A percentile compares a stretch with the other conserved stretches of the same genome.
Conservation (phyloP, 2,113 vertebrate species). For the Odobenus rosmarus region DNA sequence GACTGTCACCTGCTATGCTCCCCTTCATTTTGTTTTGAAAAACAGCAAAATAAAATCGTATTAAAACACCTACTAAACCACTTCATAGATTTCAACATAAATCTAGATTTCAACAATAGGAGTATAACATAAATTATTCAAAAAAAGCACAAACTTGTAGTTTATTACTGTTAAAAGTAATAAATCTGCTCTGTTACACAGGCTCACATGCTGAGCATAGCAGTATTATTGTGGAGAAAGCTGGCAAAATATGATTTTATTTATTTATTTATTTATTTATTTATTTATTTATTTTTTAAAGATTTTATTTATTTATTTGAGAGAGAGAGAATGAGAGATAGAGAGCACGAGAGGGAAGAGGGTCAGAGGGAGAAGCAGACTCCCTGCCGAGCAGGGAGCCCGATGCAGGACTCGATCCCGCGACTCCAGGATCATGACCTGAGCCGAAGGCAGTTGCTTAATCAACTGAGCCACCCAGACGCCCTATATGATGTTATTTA, state of each 20-base stretch:
- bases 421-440: no score
- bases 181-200: slow-evolving; percentile 45
- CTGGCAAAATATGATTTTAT: not conserved
- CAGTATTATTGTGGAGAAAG: slow-evolving; percentile 26
- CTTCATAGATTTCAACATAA: slow-evolving; percentile 62
- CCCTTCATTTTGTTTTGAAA: not conserved
- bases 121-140: slow-evolving; percentile 61
- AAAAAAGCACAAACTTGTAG: slow-evolving; percentile 35
- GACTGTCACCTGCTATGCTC: not conserved
- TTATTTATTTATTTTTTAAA: no score
- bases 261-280: no score
- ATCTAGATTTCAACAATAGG: not conserved
- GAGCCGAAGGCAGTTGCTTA: no score
- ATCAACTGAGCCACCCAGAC: no score
- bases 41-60: not conserved
- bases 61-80: slow-evolving; percentile 30
- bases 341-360: no score
- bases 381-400: no score
- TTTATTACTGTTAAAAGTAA: slow-evolving; percentile 48
- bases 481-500: not conserved
- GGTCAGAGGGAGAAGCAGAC: no score
- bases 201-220: not conserved
- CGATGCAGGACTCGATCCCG: no score
- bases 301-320: no score
- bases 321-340: no score